Evolutionary conservation across 2,888 invertebrate genomes (phyloP).

Genomic region (Pachycephus smyrnensis): DNA sequence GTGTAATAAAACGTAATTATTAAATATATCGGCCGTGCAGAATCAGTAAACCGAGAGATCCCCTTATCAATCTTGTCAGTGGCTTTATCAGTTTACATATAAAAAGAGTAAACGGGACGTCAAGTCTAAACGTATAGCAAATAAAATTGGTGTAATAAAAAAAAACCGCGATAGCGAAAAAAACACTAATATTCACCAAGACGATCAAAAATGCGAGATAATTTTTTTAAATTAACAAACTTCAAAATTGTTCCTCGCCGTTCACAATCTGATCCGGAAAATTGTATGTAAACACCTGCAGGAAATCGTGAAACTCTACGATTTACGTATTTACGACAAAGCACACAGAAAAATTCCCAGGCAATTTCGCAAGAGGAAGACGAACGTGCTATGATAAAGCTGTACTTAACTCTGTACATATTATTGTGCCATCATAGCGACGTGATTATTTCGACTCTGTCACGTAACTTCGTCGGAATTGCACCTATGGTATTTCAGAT

Average conservation of each 20-base stretch:
- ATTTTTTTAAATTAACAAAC: not conserved
- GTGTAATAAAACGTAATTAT: not conserved
- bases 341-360: too few relatives aligned
- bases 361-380: too few relatives aligned
- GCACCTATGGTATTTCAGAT: not conserved
- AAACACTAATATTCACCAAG: not conserved
- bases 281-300: not conserved
- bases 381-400: not conserved
- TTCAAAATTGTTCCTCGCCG: not conserved
- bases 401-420: not conserved
- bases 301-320: not conserved
- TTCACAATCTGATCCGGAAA: not conserved
- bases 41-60: not conserved
- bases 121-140: not conserved
- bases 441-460: not conserved
- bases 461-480: not conserved
- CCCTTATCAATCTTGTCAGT: not conserved
- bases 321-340: too few relatives aligned
- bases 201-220: not conserved
- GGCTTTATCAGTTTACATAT: not conserved
- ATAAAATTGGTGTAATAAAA: not conserved
- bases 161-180: not conserved
- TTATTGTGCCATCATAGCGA: not conserved
- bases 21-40: not conserved
- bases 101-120: not conserved